Percentiles rank a stretch among this genome's conserved stretches.
phyloP scores from a whole-genome alignment of 2,797 vertebrate species.

The Silurus lanzhouensis region DNA sequence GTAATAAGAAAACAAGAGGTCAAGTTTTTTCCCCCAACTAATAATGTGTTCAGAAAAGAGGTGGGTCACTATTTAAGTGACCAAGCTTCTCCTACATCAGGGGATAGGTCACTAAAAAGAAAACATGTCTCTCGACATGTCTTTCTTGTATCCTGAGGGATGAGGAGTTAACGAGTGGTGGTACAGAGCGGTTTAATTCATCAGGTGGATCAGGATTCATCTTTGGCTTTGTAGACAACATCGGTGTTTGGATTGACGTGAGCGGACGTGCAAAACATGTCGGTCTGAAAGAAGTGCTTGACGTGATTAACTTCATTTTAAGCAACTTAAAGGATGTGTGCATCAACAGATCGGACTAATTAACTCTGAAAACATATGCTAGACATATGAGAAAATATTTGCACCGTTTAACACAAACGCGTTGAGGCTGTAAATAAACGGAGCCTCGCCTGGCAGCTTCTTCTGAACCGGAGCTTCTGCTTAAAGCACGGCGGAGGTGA shows the following conservation, averaged over 20 bases:
- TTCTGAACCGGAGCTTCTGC: background rate
- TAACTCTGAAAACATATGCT: conserved; percentile 23
- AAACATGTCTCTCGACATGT: background rate
- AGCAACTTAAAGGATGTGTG: background rate
- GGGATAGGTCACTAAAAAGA: background rate
- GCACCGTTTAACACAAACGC: conserved; percentile 7
- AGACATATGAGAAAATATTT: background rate
- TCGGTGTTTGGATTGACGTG: background rate
- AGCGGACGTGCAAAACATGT: background rate
- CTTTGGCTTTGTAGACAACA: background rate
- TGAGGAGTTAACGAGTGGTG: background rate
- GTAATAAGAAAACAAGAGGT: background rate
- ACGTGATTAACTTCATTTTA: conserved; percentile 11
- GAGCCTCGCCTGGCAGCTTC: conserved; percentile 11
- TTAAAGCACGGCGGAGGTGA: conserved; percentile 10
- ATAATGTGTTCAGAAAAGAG: background rate
- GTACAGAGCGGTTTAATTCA: background rate
- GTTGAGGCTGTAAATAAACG: conserved; percentile 32
- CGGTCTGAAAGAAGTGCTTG: background rate
- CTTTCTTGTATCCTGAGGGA: conserved; percentile 3
- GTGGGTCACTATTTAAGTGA: background rate
- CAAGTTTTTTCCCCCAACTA: background rate
- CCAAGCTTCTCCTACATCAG: background rate
- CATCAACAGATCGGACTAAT: conserved; percentile 13
- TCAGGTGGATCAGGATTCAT: background rate